Conservation (phyloP, 2,113 vertebrate genomes). For the Chlamydotis undulata region DNA sequence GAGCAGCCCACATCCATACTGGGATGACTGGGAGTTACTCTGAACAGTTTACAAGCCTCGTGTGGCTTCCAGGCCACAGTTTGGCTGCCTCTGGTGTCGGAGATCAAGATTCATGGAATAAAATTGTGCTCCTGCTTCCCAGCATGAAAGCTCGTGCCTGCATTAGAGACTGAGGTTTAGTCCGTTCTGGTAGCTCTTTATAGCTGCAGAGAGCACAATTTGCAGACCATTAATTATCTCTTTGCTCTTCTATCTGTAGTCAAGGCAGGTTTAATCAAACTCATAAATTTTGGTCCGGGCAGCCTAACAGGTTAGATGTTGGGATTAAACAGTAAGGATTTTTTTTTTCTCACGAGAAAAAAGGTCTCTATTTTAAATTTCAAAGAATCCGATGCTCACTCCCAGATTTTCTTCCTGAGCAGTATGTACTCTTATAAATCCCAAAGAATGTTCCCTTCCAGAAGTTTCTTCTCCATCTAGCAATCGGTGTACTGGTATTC, state of each 20-base stretch:
- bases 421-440: background rate
- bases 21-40: background rate
- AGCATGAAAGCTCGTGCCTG: background rate
- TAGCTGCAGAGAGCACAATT: background rate
- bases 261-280: background rate
- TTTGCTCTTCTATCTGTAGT: background rate
- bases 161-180: background rate
- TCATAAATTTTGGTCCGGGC: background rate
- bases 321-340: background rate
- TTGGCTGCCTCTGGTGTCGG: background rate
- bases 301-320: background rate
- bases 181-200: background rate
- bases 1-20: background rate
- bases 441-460: background rate
- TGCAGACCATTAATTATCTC: background rate
- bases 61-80: background rate
- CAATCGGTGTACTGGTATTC: background rate
- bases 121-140: background rate
- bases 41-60: fast-evolving
- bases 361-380: background rate
- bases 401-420: background rate
- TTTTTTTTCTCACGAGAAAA: background rate
- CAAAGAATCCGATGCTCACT: background rate
- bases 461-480: background rate
- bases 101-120: background rate